Base-by-base conservation (phyloP, 2,888 invertebrate genomes). In the Sericinus montela region DNA sequence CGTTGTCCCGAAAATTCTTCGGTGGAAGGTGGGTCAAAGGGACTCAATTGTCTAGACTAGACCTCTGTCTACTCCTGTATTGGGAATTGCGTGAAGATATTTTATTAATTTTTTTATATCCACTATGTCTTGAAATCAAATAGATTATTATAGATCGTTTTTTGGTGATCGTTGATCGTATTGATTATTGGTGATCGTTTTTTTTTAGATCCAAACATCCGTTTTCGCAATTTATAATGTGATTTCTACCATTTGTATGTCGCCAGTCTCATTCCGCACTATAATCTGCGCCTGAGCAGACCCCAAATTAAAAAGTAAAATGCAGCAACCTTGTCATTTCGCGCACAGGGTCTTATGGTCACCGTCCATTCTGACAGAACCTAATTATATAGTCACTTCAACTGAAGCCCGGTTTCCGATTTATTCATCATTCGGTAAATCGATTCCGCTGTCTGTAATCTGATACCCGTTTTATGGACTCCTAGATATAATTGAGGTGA, bases 311-410 rank as follows among this genome's bases (percentile, higher is more conserved):
- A 65, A 59, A 54, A 54, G 71, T 73, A 77, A 69, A 80, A 74
- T 79, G 75, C 76, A 63, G 72, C 69, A 69, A 74, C 72, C 75
- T 71, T 85, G 82, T 87, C 84, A 86, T 87, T 86, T 87, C 72
- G 74, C 71, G 71, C 59, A 58, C 57, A 63, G 63, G 61, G 58
- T 54, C 59, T 53, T 65, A 69, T 67, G 73, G 75, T 74, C 76
- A 69, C 69, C 64, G 66, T 54, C 58, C 62, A 60, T 64, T 65
- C 66, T 43, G 48, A 52, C 52, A 57, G 61, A 57, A 60, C 67
- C 58, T 81, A 80, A 83, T 83, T 79, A 80, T 72, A 77, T 49
- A 59, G 52, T 53, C 49, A 55, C 42, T 54, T 55, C 64, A 15
- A 35, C 62, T 64, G 37, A 65, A 53, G 59, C 64, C 71, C 59